phyloP scores from a whole-genome alignment of 2,113 vertebrate genomes.

The Prinia subflava region DNA sequence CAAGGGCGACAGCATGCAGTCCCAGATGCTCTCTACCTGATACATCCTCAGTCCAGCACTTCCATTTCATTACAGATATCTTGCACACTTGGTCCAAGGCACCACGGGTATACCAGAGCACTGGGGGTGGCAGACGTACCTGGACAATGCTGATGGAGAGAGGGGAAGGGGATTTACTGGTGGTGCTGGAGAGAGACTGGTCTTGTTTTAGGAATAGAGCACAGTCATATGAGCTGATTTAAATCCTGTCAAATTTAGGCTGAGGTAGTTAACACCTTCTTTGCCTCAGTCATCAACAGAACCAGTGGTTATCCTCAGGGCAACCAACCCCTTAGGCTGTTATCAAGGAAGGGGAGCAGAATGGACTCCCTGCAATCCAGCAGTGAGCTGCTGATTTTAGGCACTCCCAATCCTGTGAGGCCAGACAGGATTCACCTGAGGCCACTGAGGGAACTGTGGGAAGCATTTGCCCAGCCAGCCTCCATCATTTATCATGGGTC shows the following conservation, averaged over 20 bases:
- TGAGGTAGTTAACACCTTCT: background rate
- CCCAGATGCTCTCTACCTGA: background rate
- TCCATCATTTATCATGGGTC: background rate
- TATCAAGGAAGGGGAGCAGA: background rate
- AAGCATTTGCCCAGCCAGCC: background rate
- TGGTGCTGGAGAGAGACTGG: background rate
- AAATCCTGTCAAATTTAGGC: background rate
- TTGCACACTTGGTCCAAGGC: background rate
- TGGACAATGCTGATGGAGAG: background rate
- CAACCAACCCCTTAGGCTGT: background rate
- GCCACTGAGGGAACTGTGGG: background rate
- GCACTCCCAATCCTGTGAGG: background rate
- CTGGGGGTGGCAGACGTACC: background rate
- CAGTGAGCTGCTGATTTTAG: background rate
- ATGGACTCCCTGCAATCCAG: background rate
- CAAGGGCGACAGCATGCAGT: background rate
- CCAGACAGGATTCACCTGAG: background rate
- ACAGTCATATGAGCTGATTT: background rate
- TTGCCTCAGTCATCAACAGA: background rate
- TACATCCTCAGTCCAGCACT: background rate
- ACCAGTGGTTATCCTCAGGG: background rate
- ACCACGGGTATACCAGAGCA: background rate
- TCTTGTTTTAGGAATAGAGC: background rate
- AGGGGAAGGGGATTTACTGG: background rate
- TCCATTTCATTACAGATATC: background rate